These are phyloP conservation scores for Unio pictorum DNA, from an alignment of 2,888 invertebrate species.

Conservation along the genomic window DNA sequence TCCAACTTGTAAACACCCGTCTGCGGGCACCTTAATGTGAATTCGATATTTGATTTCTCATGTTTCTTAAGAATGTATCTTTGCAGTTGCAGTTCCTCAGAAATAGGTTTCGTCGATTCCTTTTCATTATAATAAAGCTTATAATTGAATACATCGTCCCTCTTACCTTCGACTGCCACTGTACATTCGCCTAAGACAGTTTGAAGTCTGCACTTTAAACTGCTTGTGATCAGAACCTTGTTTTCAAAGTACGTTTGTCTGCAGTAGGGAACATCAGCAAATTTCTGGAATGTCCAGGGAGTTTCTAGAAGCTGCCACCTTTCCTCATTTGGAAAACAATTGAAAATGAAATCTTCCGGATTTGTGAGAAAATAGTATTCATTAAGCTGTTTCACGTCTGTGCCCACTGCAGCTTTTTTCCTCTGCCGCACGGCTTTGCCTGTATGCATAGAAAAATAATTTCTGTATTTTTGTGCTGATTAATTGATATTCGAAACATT, in stretches of 20 bases:
- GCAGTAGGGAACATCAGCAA: conserved; percentile 24
- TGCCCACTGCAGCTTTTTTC: conserved; percentile 17
- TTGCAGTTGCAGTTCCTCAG: conserved; percentile 28
- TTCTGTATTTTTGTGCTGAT: no score
- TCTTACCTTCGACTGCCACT: conserved; percentile 7
- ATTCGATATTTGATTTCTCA: conserved; percentile 22
- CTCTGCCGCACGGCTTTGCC: conserved; percentile 25
- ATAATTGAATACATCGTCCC: conserved; percentile 22
- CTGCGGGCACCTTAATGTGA: conserved; percentile 33
- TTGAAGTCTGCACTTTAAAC: conserved; percentile 12
- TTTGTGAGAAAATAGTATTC: conserved; percentile 32
- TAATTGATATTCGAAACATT: no score
- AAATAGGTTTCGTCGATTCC: conserved; percentile 33
- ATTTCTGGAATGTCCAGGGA: conserved; percentile 27
- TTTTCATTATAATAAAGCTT: conserved; percentile 37
- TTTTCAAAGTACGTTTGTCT: conserved; percentile 16
- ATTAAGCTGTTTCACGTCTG: conserved; percentile 13
- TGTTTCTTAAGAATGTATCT: conserved; percentile 36
- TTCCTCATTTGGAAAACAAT: conserved; percentile 15
- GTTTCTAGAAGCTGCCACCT: conserved; percentile 21
- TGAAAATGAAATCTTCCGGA: conserved; percentile 25
- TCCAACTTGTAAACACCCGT: conserved; percentile 36
- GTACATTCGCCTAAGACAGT: conserved; percentile 20
- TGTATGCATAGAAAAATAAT: neutral
- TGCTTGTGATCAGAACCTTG: conserved; percentile 15